Base-by-base conservation (phyloP, 1,140 invertebrate genomes). In the Trinorchestia longiramus region DNA sequence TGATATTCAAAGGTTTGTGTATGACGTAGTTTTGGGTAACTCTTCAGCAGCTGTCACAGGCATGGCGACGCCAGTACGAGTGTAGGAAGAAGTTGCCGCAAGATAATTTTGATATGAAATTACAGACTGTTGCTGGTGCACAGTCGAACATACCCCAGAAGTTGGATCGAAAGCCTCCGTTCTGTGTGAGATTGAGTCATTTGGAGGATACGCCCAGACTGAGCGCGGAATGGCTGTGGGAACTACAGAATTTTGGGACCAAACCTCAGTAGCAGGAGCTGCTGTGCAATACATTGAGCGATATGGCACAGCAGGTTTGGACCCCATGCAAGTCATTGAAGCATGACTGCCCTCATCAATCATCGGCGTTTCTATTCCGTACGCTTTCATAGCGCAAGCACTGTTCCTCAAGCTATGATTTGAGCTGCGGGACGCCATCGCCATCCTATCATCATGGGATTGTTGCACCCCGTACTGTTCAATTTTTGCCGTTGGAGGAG, bases 71-170 rank as follows among this genome's bases (percentile, higher is more conserved):
- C 43, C 43, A 43, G 43, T 3, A 19, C 88, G 88, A 42, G 88
- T 3, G 88, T 90, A 90, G 41, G 88, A 90, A 90, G 88, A 41
- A 42, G 88, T 42, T 15, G 36, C 88, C 15, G n/a, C 8, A 15
- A 90, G 43, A 90, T 90, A 90, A 90, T 90, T 43, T 43, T 90
- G 88, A 28, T 90, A 90, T 1, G 88, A 90, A 41, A 43, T 43
- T 42, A 90, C n/a, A 4, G 88, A 90, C 88, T 90, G 88, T 42
- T 90, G 88, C 11, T 90, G 88, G 42, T 90, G 88, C 43, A 90
- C 41, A 0, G 88, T 42, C 4, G 88, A 11, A 43, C 43, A 90
- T 11, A 3, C 88, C n/a, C 28, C 36, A 28, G 41, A 42, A 90
- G 88, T 28, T 8, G 41, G 15, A 11, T 42, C 43, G 41, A 42